A percentile compares a stretch with the other conserved stretches of the same genome.
phyloP scores from a whole-genome alignment of 2,797 vertebrate genomes.

The Myiotriccus ornatus region DNA sequence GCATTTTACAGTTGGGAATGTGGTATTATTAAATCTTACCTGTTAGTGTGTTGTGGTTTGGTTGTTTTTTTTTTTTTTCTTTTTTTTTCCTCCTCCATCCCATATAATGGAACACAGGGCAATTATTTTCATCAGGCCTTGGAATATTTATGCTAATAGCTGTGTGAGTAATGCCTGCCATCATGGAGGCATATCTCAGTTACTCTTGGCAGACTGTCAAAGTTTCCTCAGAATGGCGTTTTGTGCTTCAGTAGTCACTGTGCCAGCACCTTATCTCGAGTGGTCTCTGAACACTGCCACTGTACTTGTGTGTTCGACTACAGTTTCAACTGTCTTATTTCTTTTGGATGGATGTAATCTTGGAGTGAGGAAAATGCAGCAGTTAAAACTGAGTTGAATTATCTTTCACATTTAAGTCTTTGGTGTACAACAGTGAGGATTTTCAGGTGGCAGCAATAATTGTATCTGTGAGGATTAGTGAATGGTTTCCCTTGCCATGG shows the following conservation, averaged over 20 bases:
- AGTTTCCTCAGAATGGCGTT: slow-evolving; percentile 1
- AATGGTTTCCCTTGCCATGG: neutral
- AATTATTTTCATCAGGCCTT: neutral
- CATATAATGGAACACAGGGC: neutral
- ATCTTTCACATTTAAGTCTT: neutral
- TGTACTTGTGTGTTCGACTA: neutral
- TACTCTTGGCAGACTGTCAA: slow-evolving; percentile 35
- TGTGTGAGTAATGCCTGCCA: neutral
- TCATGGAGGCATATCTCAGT: neutral
- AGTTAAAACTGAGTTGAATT: neutral
- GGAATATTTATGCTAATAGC: slow-evolving; percentile 12
- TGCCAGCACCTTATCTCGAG: neutral
- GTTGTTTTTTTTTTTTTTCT: neutral
- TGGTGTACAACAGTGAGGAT: neutral
- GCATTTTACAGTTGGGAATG: neutral
- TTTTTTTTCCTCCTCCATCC: neutral
- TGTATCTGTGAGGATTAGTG: neutral
- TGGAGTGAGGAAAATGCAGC: neutral
- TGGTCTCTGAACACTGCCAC: neutral
- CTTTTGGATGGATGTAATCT: neutral
- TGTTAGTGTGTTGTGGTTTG: neutral
- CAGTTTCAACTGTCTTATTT: neutral
- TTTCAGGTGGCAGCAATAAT: neutral
- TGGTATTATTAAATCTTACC: neutral
- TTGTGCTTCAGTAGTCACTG: neutral